Conservation (phyloP, 2,888 invertebrate species). For the Caenorhabditis japonica region DNA sequence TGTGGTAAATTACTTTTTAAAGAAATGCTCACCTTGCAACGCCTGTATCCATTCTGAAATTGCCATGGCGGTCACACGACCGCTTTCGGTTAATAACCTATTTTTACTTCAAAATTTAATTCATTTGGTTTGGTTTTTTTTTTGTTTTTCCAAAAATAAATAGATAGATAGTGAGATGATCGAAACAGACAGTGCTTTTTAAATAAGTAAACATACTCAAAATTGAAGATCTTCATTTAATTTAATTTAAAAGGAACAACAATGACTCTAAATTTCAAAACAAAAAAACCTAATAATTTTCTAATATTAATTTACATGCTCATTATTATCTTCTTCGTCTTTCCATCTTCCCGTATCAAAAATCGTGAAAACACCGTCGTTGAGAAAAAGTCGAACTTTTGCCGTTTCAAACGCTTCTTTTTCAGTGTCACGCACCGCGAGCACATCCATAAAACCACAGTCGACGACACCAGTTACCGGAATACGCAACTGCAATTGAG, state of each 20-base stretch:
- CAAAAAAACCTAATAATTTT: neutral
- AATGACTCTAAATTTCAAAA: neutral
- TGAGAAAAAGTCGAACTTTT: slow-evolving; percentile 49
- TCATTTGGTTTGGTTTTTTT: too few relatives aligned
- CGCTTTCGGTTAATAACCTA: too few relatives aligned
- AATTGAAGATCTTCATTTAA: neutral
- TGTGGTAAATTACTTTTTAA: neutral
- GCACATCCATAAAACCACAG: slow-evolving; percentile 70
- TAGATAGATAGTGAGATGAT: neutral
- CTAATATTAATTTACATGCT: neutral
- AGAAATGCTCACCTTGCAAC: slow-evolving; percentile 47
- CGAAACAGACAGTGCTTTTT: neutral
- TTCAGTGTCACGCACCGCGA: slow-evolving; percentile 56
- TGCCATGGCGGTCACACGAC: slow-evolving; percentile 44
- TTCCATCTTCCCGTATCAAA: slow-evolving; percentile 62
- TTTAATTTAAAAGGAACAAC: neutral
- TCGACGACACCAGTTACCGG: slow-evolving; percentile 69
- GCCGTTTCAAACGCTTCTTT: slow-evolving; percentile 58
- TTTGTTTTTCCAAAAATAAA: neutral
- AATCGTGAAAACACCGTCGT: slow-evolving; percentile 64
- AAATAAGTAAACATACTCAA: neutral
- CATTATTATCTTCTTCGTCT: slow-evolving; percentile 17
- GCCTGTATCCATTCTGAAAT: slow-evolving; percentile 60
- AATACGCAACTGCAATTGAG: slow-evolving; percentile 66
- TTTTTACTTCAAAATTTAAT: neutral